phyloP scores from a whole-genome alignment of 1,140 invertebrate species.

The Caenorhabditis brenneri region DNA sequence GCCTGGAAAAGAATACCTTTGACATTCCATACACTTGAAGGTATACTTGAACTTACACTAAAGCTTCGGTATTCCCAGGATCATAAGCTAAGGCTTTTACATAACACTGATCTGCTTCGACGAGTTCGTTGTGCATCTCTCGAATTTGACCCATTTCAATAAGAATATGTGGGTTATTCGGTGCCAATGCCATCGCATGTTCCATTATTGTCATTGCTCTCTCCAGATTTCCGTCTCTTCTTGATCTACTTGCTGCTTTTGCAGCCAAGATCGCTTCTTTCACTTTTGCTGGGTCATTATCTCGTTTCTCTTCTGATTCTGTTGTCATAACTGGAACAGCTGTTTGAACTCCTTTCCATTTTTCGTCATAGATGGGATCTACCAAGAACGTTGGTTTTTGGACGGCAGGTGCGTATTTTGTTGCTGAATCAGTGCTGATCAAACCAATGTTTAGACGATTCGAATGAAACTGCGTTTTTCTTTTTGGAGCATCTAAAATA shows the following conservation, averaged over 20 bases:
- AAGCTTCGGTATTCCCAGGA: constrained; percentile 82
- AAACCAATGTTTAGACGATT: constrained; percentile 15
- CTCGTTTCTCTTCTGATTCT: constrained; percentile 3
- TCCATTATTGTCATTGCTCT: constrained; percentile 64
- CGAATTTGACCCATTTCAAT: constrained; percentile 81
- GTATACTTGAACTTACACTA: constrained; percentile 72
- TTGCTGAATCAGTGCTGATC: neutral
- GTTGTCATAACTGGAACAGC: constrained; percentile 2
- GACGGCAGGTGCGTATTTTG: neutral
- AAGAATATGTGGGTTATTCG: constrained; percentile 87
- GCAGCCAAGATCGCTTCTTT: constrained; percentile 9
- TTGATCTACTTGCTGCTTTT: constrained; percentile 9
- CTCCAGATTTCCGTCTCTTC: constrained; percentile 34
- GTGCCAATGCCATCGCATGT: constrained; percentile 86
- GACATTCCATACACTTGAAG: no score
- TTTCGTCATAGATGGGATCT: constrained; percentile 23
- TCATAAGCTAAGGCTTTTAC: constrained; percentile 81
- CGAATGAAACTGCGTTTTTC: neutral
- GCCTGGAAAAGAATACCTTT: constrained; percentile 71
- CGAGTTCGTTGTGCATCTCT: constrained; percentile 80
- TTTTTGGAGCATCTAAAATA: neutral
- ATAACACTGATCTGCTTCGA: constrained; percentile 88
- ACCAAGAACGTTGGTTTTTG: constrained; percentile 20
- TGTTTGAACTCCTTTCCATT: constrained; percentile 28
- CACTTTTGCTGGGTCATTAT: constrained; percentile 14